Evolutionary conservation across 2,113 vertebrate species (phyloP).

Genomic region (Crotalus tigris): DNA sequence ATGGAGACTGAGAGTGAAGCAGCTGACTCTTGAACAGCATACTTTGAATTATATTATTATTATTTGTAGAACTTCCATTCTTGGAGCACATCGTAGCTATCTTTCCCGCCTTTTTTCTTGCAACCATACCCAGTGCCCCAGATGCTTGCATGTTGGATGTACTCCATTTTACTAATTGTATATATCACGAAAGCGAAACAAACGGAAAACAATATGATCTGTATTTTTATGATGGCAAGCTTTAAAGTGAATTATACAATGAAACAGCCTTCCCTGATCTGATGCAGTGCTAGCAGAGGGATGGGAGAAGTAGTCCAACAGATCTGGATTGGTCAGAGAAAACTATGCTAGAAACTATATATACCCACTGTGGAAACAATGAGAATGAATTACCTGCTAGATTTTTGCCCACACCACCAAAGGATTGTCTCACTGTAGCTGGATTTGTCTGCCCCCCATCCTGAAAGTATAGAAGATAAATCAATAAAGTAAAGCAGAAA

Average conservation of each 20-base stretch:
- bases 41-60: neutral
- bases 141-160: neutral
- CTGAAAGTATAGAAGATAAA: constrained; percentile 63
- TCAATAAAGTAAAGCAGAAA: constrained; percentile 15
- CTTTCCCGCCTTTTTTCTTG: neutral
- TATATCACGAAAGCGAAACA: neutral
- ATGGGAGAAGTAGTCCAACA: neutral
- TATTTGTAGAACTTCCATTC: neutral
- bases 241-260: constrained; percentile 18
- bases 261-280: neutral
- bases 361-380: constrained; percentile 1
- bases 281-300: neutral
- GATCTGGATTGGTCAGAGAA: neutral
- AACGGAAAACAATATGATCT: neutral
- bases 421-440: constrained; percentile 80
- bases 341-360: neutral
- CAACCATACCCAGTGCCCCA: neutral
- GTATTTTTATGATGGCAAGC: neutral
- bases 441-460: constrained; percentile 79
- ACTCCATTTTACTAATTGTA: no score
- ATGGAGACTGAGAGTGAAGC: neutral
- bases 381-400: constrained; percentile 76
- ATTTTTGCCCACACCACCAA: constrained; percentile 88
- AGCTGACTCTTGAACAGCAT: neutral
- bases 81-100: neutral